phyloP scores from a whole-genome alignment of 2,888 invertebrate species.

The Cylloceria caligata region DNA sequence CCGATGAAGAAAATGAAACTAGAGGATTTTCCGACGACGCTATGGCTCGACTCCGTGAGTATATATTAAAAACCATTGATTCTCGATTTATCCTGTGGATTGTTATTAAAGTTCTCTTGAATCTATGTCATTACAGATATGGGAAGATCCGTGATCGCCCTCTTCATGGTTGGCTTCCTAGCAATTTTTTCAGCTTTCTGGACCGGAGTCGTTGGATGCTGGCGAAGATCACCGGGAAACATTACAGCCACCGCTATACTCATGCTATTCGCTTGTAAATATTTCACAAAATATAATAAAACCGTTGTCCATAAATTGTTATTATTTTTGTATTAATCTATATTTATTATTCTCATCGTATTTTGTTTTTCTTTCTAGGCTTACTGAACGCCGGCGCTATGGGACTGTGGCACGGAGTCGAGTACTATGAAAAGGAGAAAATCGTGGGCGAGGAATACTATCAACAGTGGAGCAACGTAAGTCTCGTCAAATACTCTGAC shows the following conservation, averaged over 20 bases:
- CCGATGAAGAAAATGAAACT: conserved; percentile 94
- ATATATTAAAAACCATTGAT: not conserved
- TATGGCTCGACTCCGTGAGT: conserved; percentile 93
- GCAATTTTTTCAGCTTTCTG: conserved; percentile 97
- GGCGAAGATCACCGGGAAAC: conserved; percentile 97
- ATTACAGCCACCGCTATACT: conserved; percentile 97
- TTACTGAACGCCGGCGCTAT: conserved; percentile 96
- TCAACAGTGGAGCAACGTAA: conserved; percentile 96
- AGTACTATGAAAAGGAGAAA: conserved; percentile 97
- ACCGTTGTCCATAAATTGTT: not conserved
- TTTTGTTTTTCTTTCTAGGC: conserved; percentile 88
- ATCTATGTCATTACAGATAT: conserved; percentile 86
- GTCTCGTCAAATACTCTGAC: conserved; percentile 78
- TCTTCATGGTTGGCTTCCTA: conserved; percentile 96
- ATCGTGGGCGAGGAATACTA: conserved; percentile 96
- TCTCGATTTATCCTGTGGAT: not conserved
- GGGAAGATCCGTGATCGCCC: conserved; percentile 96
- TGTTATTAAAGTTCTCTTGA: conserved; percentile 16
- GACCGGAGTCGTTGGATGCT: conserved; percentile 98
- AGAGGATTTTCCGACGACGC: conserved; percentile 92
- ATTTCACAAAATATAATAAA: not conserved
- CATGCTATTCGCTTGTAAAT: conserved; percentile 92
- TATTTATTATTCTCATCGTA: not conserved
- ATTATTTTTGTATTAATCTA: not conserved
- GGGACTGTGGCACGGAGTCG: conserved; percentile 98